Evolutionary conservation across 2,888 invertebrate species (phyloP).

Genomic region (Sinohyriopsis cumingii): DNA sequence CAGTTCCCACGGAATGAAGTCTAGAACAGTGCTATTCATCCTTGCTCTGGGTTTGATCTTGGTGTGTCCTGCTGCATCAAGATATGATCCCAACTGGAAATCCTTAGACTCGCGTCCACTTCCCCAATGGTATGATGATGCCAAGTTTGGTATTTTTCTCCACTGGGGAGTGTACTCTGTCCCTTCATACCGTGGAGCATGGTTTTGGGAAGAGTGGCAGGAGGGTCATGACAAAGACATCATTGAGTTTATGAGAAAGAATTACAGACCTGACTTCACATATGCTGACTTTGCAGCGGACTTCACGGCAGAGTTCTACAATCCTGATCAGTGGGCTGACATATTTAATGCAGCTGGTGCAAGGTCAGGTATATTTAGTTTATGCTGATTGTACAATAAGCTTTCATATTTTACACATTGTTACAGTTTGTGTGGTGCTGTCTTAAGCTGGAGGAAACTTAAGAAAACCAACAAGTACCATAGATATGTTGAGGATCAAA

Average conservation of each 20-base stretch:
- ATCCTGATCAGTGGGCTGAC: constrained; percentile 86
- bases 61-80: neutral
- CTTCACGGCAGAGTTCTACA: constrained; percentile 89
- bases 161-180: constrained; percentile 72
- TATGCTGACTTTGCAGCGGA: constrained; percentile 92
- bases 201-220: constrained; percentile 91
- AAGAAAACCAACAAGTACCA: too few species aligned
- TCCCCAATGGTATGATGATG: constrained; percentile 71
- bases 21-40: too few species aligned
- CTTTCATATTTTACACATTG: too few species aligned
- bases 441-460: too few species aligned
- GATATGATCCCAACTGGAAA: constrained; percentile 60
- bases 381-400: too few species aligned
- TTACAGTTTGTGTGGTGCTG: too few species aligned
- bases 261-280: constrained; percentile 86
- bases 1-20: too few species aligned
- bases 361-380: constrained; percentile 60
- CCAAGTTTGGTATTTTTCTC: constrained; percentile 72
- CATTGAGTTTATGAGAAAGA: constrained; percentile 81
- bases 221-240: constrained; percentile 63
- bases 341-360: constrained; percentile 88
- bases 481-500: too few species aligned
- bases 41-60: neutral
- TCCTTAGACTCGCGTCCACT: constrained; percentile 71
- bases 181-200: constrained; percentile 76